A percentile compares a stretch with the other conserved stretches of the same genome.
These are phyloP conservation scores for Neocrepidodera transversa DNA, from an alignment of 2,888 invertebrate genomes.

Conservation along the genomic window DNA sequence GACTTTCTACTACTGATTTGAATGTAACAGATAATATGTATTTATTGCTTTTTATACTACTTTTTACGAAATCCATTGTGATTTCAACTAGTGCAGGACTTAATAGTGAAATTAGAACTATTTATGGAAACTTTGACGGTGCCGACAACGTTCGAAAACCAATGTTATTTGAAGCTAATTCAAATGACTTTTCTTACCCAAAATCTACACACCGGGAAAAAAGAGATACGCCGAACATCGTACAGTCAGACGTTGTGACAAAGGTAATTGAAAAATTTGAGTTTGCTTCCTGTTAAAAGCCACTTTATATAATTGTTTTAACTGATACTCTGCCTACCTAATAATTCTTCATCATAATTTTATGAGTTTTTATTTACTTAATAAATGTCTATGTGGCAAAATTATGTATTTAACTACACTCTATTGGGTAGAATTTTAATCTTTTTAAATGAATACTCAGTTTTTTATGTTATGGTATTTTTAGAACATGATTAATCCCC, in stretches of 20 bases:
- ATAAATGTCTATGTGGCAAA: too few species aligned
- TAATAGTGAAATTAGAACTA: slow-evolving; percentile 5
- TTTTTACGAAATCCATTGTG: slow-evolving; percentile 16
- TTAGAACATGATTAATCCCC: not conserved
- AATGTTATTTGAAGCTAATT: slow-evolving; percentile 4
- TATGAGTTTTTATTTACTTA: too few species aligned
- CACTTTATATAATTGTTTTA: slow-evolving; percentile 16
- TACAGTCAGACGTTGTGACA: slow-evolving; percentile 15
- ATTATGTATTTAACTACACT: too few species aligned
- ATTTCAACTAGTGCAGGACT: slow-evolving; percentile 7
- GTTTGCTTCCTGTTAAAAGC: slow-evolving; percentile 12
- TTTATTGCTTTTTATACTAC: slow-evolving; percentile 17
- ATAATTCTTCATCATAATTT: not conserved
- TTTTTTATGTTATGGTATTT: too few species aligned
- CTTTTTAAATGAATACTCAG: too few species aligned
- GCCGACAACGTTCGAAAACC: not conserved
- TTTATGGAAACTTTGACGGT: slow-evolving; percentile 9
- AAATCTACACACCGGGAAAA: not conserved
- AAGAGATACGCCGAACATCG: not conserved
- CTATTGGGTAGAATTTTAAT: too few species aligned
- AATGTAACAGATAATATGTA: slow-evolving; percentile 20
- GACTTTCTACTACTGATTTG: not conserved
- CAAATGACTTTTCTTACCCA: not conserved
- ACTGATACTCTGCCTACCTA: slow-evolving; percentile 4
- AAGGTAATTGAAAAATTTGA: slow-evolving; percentile 27